Conservation (phyloP, 2,797 vertebrate genomes). For the Ctenopoma kingsleyae region DNA sequence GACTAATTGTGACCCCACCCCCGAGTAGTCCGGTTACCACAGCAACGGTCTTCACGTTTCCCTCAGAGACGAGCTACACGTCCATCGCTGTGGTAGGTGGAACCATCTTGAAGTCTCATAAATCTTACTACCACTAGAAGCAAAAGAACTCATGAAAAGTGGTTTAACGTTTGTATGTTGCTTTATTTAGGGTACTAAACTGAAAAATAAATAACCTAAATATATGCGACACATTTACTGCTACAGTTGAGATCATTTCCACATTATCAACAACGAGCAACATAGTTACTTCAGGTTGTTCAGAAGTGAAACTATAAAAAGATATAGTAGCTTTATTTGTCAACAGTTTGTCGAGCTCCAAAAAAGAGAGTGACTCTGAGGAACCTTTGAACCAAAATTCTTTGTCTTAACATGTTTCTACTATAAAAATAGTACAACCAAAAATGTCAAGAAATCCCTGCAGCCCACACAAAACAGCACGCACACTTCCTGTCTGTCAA, state of each 20-base stretch:
- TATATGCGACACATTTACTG: background rate
- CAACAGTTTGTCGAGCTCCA: background rate
- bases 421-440: constrained; percentile 5
- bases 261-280: background rate
- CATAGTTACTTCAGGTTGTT: background rate
- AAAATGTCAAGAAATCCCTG: constrained; percentile 65
- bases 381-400: background rate
- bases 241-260: background rate
- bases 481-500: constrained; percentile 66
- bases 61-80: constrained; percentile 90
- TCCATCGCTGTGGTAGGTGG: constrained; percentile 85
- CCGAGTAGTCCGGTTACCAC: constrained; percentile 97
- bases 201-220: background rate
- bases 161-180: background rate
- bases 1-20: constrained; percentile 96
- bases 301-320: background rate
- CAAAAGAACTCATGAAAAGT: background rate
- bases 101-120: background rate
- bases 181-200: constrained; percentile 10
- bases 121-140: background rate
- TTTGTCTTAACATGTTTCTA: background rate
- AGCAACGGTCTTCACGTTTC: constrained; percentile 95
- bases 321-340: constrained; percentile 13
- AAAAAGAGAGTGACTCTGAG: background rate
- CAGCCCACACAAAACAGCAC: constrained; percentile 55